Base-by-base conservation (phyloP, 2,113 vertebrate species). In the Sinocyclocheilus anophthalmus region DNA sequence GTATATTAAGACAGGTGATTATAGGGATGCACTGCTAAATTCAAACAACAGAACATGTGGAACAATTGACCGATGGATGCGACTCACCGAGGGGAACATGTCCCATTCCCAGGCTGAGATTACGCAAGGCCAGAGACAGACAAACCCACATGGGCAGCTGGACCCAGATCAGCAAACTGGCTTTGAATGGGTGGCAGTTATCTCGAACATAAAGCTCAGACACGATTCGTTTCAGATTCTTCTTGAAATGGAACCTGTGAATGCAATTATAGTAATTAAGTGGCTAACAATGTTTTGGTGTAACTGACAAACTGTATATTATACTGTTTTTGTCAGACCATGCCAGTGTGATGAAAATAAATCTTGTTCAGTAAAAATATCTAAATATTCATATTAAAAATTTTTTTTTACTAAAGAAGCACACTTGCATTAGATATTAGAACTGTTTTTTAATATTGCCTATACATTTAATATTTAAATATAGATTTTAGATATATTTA, bases 111-210 rank as follows among this genome's bases (percentile, higher is more conserved):
- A 94, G 24, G 18, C 97, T 98, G 76, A 98, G 93, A 90, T 98
- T 98, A 12, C 97, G 93, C 63, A 99, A 92, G 18, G 98, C 96
- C 20, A 99, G 65, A 63, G 97, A 98, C 9, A 98, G 76, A 11
- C 95, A 95, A 77, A 99, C 79, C 98, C 98, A 99, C 91, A 98
- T 77, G 0, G 98, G 98, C 30, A 99, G 13, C 93, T 99, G 98
- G 1, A 99, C 95, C 96, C 97, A 98, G 55, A 97, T 87, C 87
- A 99, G 87, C 12, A 99, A 26, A 0, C 94, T 97, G 85, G 97
- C 96, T 89, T 99, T 99, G 87, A 97, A 95, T 2, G 98, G 98
- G 88, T 99, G 98, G 92, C 97, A 99, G 93, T 99, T 99, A 88
- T 99, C 97, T 67, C 97, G 93, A 55, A 99, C 0, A 63, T 99